Evolutionary conservation across 2,888 invertebrate genomes (phyloP).

Genomic region (Trilocha varians): DNA sequence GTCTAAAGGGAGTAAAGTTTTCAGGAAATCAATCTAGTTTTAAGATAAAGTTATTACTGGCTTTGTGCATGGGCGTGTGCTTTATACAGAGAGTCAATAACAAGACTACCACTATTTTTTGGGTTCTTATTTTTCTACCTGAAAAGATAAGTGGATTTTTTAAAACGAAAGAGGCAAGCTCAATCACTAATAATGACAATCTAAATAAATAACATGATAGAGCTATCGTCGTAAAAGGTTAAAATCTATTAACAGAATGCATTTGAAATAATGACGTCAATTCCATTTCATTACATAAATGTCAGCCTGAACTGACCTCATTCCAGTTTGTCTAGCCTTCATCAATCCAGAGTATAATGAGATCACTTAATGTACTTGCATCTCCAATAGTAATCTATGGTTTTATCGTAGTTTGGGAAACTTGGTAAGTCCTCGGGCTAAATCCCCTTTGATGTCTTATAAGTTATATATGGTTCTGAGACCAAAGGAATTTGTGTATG

Average conservation of each 20-base stretch:
- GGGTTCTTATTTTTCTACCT: no score
- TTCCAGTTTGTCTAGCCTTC: neutral
- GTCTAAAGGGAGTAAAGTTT: no score
- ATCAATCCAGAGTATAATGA: neutral
- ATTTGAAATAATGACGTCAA: neutral
- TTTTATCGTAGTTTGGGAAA: conserved; percentile 11
- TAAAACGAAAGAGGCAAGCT: no score
- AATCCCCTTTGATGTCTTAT: neutral
- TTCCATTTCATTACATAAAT: neutral
- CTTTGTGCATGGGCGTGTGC: no score
- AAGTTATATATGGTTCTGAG: neutral
- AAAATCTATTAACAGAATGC: neutral
- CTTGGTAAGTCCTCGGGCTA: conserved; percentile 19
- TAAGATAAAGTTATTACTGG: no score
- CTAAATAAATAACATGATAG: neutral
- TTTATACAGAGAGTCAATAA: no score
- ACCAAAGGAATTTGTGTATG: neutral
- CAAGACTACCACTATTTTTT: no score
- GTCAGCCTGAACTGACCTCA: neutral
- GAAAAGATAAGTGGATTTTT: no score
- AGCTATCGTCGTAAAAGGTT: neutral
- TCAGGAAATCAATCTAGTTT: no score
- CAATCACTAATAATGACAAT: no score
- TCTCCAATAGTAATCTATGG: conserved; percentile 14
- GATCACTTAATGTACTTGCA: conserved; percentile 12